A percentile compares a stretch with the other conserved stretches of the same genome.
Evolutionary conservation across 2,113 vertebrate species (phyloP).

Genomic region (Semnopithecus entellus): DNA sequence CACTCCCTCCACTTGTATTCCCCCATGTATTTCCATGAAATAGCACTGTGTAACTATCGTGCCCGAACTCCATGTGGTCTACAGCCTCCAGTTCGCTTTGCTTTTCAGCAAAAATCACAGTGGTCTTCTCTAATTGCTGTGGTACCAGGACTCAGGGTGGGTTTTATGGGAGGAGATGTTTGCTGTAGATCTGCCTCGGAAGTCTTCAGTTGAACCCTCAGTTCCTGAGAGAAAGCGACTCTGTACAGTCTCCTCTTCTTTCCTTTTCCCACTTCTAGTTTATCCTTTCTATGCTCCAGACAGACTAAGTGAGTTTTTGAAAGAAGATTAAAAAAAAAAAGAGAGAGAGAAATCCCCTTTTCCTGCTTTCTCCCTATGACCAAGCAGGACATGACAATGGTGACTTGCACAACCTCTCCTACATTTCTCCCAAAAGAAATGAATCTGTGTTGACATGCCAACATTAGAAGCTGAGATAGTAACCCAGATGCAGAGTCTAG

Average conservation of each 20-base stretch:
- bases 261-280: constrained; percentile 1
- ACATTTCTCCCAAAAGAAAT: not conserved
- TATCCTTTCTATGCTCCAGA: not conserved
- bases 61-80: not conserved
- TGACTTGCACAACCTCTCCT: not conserved
- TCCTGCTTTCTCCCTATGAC: not conserved
- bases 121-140: constrained; percentile 20
- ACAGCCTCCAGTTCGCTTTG: constrained; percentile 31
- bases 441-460: constrained; percentile 18
- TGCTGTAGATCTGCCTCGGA: not conserved
- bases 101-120: constrained; percentile 54
- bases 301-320: constrained; percentile 5
- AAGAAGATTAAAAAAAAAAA: not conserved
- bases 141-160: not conserved
- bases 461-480: constrained; percentile 18
- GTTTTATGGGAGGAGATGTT: not conserved
- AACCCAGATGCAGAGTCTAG: not conserved
- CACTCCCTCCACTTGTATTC: not conserved
- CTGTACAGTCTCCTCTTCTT: not conserved
- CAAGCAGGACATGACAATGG: not conserved
- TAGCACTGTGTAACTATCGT: constrained; percentile 10
- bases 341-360: not conserved
- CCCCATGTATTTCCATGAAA: not conserved
- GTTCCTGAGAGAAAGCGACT: not conserved
- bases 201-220: not conserved